Evolutionary conservation across 2,113 vertebrate species (phyloP).

Genomic region (Fregata magnificens): DNA sequence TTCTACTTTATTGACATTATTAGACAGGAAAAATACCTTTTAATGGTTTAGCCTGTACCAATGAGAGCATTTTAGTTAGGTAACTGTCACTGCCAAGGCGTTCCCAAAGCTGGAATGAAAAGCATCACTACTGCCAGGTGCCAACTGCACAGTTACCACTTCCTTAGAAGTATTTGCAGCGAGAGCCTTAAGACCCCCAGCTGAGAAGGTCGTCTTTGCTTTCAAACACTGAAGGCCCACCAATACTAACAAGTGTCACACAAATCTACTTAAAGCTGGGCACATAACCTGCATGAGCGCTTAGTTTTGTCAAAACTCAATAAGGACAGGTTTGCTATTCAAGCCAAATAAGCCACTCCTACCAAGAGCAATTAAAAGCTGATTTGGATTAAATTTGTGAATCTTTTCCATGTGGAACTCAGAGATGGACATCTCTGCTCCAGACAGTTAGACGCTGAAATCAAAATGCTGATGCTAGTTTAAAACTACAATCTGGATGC

Average conservation of each 20-base stretch:
- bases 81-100: not conserved
- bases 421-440: not conserved
- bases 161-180: not conserved
- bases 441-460: too few species aligned
- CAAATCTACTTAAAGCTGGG: not conserved
- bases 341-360: not conserved
- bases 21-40: not conserved
- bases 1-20: not conserved
- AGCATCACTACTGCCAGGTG: not conserved
- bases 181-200: not conserved
- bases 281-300: not conserved
- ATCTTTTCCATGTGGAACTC: not conserved
- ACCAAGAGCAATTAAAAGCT: not conserved
- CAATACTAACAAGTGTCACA: rapidly evolving
- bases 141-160: not conserved
- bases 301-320: not conserved
- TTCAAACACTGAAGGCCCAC: not conserved
- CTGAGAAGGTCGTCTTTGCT: not conserved
- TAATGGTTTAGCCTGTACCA: not conserved
- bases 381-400: too few species aligned
- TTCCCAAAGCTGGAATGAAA: not conserved
- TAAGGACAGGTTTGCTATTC: not conserved
- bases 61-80: not conserved
- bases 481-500: not conserved
- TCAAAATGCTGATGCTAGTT: not conserved